Evolutionary conservation across 2,797 vertebrate genomes (phyloP), one percentile per base, ranked within the genome.

Genomic region (Sebastiscus tertius): DNA sequence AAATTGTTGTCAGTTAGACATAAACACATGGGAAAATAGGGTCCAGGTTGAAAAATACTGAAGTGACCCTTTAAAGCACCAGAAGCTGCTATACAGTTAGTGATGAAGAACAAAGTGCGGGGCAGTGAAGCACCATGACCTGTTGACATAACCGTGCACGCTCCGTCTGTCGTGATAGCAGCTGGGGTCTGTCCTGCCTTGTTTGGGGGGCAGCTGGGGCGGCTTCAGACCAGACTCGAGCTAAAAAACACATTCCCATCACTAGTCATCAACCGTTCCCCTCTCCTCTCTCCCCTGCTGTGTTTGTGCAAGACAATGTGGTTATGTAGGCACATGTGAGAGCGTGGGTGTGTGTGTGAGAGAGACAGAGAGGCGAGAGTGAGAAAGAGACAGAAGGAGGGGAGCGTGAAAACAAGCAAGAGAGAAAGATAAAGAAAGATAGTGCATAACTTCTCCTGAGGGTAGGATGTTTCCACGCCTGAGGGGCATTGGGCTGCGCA

Each of bases 221-320:
- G 2, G 36, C 60, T 68, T 86, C 70, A 55, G 83, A 85, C 69
- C 72, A 81, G 75, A 79, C 76, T 84, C 68, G 80, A 85, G 77
- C 75, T 70, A 81, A 82, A 84, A 78, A 84, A 78, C 81, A 49
- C 75, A 78, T 84, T 75, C 69, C 42, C 58, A 70, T 84, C 77
- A 67, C 77, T 52, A 52, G 72, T 80, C 76, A 77, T 83, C 79
- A 2, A 27, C 75, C 74, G 52, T 69, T 85, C 60, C 66, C 67
- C 72, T 82, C 31, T 12, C 26, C 27, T 62, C 56, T 20, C 71
- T 49, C n/a, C 24, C 58, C 67, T 71, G 26, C 80, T 75, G 78
- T 55, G 80, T 85, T 88, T 86, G 85, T 78, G 73, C 64, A 79
- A 89, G 79, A 91, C 84, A 83, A 39, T 77, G 84, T 80, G 74